Evolutionary conservation across 1,140 invertebrate species (phyloP), one percentile per base, ranked within the genome.

Genomic region (Tachypleus tridentatus): DNA sequence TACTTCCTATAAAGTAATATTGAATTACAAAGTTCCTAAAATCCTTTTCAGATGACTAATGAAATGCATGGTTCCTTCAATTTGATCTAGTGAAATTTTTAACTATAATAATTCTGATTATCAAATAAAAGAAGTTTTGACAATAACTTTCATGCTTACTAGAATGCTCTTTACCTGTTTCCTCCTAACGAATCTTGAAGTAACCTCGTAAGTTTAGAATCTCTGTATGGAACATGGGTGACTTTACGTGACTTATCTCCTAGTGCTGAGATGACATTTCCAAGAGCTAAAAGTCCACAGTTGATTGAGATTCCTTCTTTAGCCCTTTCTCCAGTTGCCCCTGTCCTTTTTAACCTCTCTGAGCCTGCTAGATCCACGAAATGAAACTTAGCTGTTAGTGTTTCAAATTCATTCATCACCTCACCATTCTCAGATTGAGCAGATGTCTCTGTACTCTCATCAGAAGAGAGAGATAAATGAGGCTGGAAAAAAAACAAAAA

Each of bases 111-210:
- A 29, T 29, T 29, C 29, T 29, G 29, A 29, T 29, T 29, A 29
- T 29, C 29, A 29, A 29, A 29, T 29, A 29, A 29, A 29, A 29
- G 29, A 29, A 29, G 29, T 29, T 29, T 29, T 29, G 29, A 29
- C 2, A 2, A 29, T 2, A 29, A 29, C 29, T 29, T 29, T 29
- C 29, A 29, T 29, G 29, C 29, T 29, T 29, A 29, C 29, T 29
- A 29, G 2, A 29, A 29, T 29, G 29, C 29, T 29, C 29, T 29
- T 29, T 29, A 29, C 29, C 29, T 29, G 73, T 84, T 85, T 78
- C 96, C 97, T 72, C 97, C 97, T n/a, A 99, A 79, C 4, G 97
- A 99, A 77, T 99, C 93, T 82, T 98, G 93, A 6, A 98, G 82
- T 5, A 98, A 79, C 60, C 96, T 82, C 0, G 96, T 98, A 8